Evolutionary conservation across 1,140 invertebrate genomes (phyloP).

Genomic region (Bombus cullumanus): DNA sequence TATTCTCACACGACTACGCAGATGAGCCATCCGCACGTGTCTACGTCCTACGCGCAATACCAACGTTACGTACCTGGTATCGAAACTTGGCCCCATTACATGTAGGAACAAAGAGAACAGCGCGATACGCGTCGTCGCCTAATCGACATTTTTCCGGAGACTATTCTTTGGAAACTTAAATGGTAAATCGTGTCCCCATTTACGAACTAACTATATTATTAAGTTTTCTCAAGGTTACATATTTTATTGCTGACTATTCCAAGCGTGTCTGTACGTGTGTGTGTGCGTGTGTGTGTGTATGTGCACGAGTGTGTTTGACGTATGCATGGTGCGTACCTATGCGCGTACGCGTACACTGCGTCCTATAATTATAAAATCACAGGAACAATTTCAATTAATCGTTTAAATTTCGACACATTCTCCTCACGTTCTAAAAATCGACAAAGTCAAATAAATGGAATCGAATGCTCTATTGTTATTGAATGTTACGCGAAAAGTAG

Average conservation of each 20-base stretch:
- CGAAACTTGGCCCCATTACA: conserved; percentile 76
- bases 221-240: not conserved
- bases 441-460: no score
- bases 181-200: not conserved
- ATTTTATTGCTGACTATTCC: not conserved
- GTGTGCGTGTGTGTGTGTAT: not conserved
- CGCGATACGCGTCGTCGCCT: not conserved
- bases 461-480: no score
- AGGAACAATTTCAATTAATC: not conserved
- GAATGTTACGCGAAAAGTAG: no score
- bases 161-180: not conserved
- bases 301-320: not conserved
- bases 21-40: conserved; percentile 65
- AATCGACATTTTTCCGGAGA: not conserved
- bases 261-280: not conserved
- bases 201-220: not conserved
- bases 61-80: conserved; percentile 77
- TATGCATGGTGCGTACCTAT: not conserved
- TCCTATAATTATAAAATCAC: not conserved
- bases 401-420: no score
- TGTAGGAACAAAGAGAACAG: conserved; percentile 38
- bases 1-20: conserved; percentile 69
- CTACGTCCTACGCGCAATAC: conserved; percentile 72
- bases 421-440: no score
- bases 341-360: not conserved